Evolutionary conservation across 2,888 invertebrate genomes (phyloP), one percentile per base, ranked within the genome.

Genomic region (Lasioglossum calceatum): DNA sequence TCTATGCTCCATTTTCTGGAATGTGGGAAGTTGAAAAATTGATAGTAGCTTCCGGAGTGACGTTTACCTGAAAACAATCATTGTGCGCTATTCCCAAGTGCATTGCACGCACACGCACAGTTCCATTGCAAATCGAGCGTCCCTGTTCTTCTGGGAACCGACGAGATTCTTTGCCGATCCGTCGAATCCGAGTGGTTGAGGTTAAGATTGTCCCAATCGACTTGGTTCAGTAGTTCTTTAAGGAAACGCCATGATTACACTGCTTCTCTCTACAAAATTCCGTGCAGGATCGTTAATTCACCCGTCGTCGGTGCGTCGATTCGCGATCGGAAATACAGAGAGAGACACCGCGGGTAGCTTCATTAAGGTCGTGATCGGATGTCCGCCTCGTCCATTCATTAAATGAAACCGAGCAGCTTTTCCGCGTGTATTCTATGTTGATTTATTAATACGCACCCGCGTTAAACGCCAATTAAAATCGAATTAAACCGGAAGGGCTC

Each of bases 401-500:
- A 71, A 71, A 79, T 58, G 27, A 58, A 71, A 71, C 42, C 19
- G 42, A 47, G 47, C 19, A 42, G 54, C 23, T 27, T 50, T 54
- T 72, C 42, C 71, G 42, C 54, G 39, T 54, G 23, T 54, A 42
- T 54, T 58, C 42, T 79, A 71, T 70, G 58, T 72, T 79, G 72
- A 79, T 75, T 61, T 39, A 39, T 77, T 70, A 61, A 82, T 75
- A 58, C 12, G 32, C 42, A n/a, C 50, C 32, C 27, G 64, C 44
- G 54, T 14, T 44, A 77, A 54, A 23, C 23, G 42, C 19, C 54
- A 74, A 81, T 77, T 77, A 47, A 81, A 73, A 77, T 36, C 23
- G 67, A 84, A 61, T 82, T 77, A 74, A 74, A 74, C 47, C 44
- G 74, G 67, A 77, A 74, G 64, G 64, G 70, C 73, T 32, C 32